Percentiles rank a stretch among this genome's conserved stretches.
These are phyloP conservation scores for Chaenodraco wilsoni DNA, from an alignment of 2,797 vertebrate species.

Conservation along the genomic window DNA sequence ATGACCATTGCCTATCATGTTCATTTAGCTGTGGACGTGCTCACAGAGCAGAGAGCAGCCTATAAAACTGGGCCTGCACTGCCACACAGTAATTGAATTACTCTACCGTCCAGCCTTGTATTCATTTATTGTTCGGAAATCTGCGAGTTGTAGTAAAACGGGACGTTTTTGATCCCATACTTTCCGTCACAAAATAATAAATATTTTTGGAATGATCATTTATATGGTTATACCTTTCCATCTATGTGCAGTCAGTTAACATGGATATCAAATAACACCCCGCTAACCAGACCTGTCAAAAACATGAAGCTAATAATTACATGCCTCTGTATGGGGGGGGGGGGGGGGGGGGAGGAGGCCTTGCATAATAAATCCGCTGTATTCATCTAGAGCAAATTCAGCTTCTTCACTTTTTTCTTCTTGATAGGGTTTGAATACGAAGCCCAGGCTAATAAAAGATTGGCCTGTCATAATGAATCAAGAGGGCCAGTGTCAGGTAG, in stretches of 20 bases:
- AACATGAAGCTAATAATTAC: slow-evolving; percentile 80
- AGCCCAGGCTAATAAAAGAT: slow-evolving; percentile 87
- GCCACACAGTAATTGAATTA: slow-evolving; percentile 81
- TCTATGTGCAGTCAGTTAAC: slow-evolving; percentile 53
- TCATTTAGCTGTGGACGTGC: slow-evolving; percentile 77
- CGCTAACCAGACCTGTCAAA: slow-evolving; percentile 83
- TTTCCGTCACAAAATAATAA: slow-evolving; percentile 9
- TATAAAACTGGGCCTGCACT: slow-evolving; percentile 75
- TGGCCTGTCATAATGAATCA: slow-evolving; percentile 88
- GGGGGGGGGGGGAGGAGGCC: slow-evolving; percentile 43
- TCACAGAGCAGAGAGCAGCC: slow-evolving; percentile 72
- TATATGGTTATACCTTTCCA: slow-evolving; percentile 64
- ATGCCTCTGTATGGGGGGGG: slow-evolving; percentile 66
- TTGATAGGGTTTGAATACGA: slow-evolving; percentile 84
- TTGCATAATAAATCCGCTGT: slow-evolving; percentile 85
- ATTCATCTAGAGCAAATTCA: slow-evolving; percentile 83
- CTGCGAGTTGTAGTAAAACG: slow-evolving; percentile 55
- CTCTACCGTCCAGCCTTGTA: slow-evolving; percentile 64
- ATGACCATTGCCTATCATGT: slow-evolving; percentile 74
- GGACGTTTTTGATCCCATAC: slow-evolving; percentile 46
- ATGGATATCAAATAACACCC: slow-evolving; percentile 72
- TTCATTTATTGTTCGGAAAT: slow-evolving; percentile 77
- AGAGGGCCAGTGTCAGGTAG: slow-evolving; percentile 80
- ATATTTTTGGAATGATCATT: slow-evolving; percentile 60
- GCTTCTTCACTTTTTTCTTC: slow-evolving; percentile 75